Evolutionary conservation across 2,888 invertebrate genomes (phyloP).

Genomic region (Gryllus longicercus): DNA sequence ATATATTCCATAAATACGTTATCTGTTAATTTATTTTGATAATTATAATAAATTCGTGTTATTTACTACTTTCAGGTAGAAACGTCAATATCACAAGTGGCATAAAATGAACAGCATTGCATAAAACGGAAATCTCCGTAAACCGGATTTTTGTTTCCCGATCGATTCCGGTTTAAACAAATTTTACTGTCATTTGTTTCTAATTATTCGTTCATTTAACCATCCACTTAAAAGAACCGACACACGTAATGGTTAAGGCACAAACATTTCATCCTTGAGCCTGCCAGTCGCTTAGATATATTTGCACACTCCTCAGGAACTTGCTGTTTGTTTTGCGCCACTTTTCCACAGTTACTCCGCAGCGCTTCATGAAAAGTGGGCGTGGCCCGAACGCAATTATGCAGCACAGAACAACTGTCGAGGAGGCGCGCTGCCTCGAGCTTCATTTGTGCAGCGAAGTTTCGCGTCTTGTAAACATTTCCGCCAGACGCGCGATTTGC

Average conservation of each 20-base stretch:
- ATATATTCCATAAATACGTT: too few species aligned
- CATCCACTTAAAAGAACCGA: neutral
- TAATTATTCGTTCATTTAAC: neutral
- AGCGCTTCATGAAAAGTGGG: neutral
- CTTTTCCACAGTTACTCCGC: neutral
- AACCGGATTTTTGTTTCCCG: too few species aligned
- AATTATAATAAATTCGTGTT: too few species aligned
- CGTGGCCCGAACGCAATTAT: neutral
- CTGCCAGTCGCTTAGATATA: neutral
- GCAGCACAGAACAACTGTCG: neutral
- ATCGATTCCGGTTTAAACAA: too few species aligned
- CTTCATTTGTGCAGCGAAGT: neutral
- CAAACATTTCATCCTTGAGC: too few species aligned
- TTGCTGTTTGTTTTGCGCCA: neutral
- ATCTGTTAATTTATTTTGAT: too few species aligned
- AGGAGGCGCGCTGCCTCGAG: neutral
- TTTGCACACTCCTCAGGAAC: neutral
- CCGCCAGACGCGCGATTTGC: neutral
- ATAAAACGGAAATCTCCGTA: too few species aligned
- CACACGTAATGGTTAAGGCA: too few species aligned
- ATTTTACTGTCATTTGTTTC: neutral
- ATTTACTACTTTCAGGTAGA: too few species aligned
- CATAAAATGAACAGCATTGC: too few species aligned
- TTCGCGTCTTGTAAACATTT: constrained; percentile 9
- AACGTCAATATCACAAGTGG: too few species aligned